Evolutionary conservation across 1,140 invertebrate genomes (phyloP), one percentile per base, ranked within the genome.

Genomic region (Lepidurus packardi): DNA sequence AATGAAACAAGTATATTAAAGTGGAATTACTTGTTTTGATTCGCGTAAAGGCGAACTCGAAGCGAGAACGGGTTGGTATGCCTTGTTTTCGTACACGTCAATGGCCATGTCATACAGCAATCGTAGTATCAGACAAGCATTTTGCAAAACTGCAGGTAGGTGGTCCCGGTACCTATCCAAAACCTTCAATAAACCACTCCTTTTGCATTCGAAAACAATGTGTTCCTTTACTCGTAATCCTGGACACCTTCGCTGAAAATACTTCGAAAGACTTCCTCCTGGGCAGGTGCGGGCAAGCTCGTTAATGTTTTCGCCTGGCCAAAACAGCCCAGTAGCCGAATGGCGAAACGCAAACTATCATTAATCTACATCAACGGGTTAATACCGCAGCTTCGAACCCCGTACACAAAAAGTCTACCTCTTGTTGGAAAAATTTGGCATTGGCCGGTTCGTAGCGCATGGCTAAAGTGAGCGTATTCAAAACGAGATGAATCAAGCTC

Each of bases 401-500:
- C 79, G 10, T 25, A 25, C 73, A n/a, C 43, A 77, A 78, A 80
- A 73, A 81, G 76, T 79, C 45, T 84, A 95, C 93, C 89, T 99
- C 97, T 78, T 94, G 92, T 83, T 97, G 91, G 88, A 99, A 99
- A 87, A 97, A 97, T 84, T 98, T 98, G 0, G 97, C 97, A 87
- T 99, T 99, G 3, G 96, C 96, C 2, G 98, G 98, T 86, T 99
- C 98, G 85, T 97, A 99, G 82, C 98, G 88, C 97, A 99, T 99
- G 4, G 97, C 96, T 4, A 97, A 95, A 79, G 94, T 94, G 74
- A 99, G 90, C 0, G 96, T 98, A 84, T 96, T 95, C 85, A 98
- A 98, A 24, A 98, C 94, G 42, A 95, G 91, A 81, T 94, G 91
- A 78, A 99, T 86, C 45, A 96, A 83, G 45, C 90, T 88, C 53